phyloP scores from a whole-genome alignment of 2,888 invertebrate genomes.

The Apotomis turbidana region DNA sequence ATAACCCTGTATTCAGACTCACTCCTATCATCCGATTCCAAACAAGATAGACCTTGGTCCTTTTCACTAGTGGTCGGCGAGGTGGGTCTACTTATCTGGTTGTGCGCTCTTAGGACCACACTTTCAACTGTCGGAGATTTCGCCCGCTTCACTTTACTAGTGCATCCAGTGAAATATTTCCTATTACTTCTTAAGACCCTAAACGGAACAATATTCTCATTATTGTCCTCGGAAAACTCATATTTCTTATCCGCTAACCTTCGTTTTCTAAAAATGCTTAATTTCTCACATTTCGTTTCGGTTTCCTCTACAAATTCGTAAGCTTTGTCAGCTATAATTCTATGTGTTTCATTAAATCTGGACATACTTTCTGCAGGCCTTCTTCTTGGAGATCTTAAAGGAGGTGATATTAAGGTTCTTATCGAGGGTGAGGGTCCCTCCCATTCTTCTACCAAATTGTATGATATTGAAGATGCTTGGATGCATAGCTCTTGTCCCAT shows the following conservation, averaged over 20 bases:
- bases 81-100: slow-evolving; percentile 72
- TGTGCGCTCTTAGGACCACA: slow-evolving; percentile 75
- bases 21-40: slow-evolving; percentile 73
- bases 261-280: slow-evolving; percentile 93
- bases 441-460: slow-evolving; percentile 81
- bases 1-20: slow-evolving; percentile 79
- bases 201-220: slow-evolving; percentile 87
- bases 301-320: slow-evolving; percentile 94
- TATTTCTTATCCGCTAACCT: slow-evolving; percentile 96
- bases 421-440: slow-evolving; percentile 78
- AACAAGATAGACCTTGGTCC: slow-evolving; percentile 54
- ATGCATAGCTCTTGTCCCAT: slow-evolving; percentile 79
- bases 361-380: slow-evolving; percentile 81
- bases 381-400: slow-evolving; percentile 73
- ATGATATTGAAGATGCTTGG: slow-evolving; percentile 75
- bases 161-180: slow-evolving; percentile 77
- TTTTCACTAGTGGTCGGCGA: slow-evolving; percentile 66
- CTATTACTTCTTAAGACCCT: slow-evolving; percentile 84
- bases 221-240: slow-evolving; percentile 92
- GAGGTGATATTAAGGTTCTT: slow-evolving; percentile 77
- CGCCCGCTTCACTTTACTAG: slow-evolving; percentile 65
- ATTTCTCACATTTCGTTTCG: slow-evolving; percentile 91
- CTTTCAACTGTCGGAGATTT: slow-evolving; percentile 77
- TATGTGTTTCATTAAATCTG: slow-evolving; percentile 79
- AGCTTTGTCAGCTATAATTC: slow-evolving; percentile 87